Conservation (phyloP, 2,113 vertebrate genomes). For the Vimba vimba region DNA sequence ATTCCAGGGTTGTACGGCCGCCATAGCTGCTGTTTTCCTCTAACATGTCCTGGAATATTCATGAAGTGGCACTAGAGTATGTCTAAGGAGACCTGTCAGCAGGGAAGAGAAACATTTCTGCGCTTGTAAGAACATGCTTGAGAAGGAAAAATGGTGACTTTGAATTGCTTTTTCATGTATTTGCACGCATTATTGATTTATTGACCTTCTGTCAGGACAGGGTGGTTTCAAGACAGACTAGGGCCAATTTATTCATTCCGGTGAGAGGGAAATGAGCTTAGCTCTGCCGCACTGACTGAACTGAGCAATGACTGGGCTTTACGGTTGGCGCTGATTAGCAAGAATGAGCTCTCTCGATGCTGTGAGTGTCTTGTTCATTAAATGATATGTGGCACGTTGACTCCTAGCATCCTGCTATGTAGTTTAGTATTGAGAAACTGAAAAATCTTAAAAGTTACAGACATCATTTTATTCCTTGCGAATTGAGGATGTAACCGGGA, state of each 20-base stretch:
- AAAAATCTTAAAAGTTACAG: not conserved
- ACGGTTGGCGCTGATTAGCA: slow-evolving; percentile 43
- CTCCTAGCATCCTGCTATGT: slow-evolving; percentile 15
- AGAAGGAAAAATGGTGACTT: slow-evolving; percentile 9
- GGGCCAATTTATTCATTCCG: slow-evolving; percentile 38
- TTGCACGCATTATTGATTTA: slow-evolving; percentile 50
- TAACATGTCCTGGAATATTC: slow-evolving; percentile 6
- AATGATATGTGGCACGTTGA: slow-evolving; percentile 35
- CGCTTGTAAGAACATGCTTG: slow-evolving; percentile 32
- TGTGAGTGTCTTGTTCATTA: slow-evolving; percentile 42
- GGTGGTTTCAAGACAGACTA: slow-evolving; percentile 34
- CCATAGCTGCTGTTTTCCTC: not conserved
- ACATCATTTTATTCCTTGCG: not conserved
- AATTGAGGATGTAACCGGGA: not conserved
- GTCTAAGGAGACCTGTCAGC: slow-evolving; percentile 21
- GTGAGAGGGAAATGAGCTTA: slow-evolving; percentile 41
- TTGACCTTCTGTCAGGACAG: slow-evolving; percentile 38
- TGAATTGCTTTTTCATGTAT: slow-evolving; percentile 40
- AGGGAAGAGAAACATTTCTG: slow-evolving; percentile 24
- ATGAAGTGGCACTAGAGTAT: slow-evolving; percentile 5
- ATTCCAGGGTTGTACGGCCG: not conserved
- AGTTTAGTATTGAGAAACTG: not conserved
- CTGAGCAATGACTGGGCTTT: slow-evolving; percentile 19
- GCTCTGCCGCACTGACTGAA: slow-evolving; percentile 12
- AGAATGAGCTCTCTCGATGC: slow-evolving; percentile 30